Evolutionary conservation across 1,140 invertebrate genomes (phyloP).

Genomic region (Drosophila albomicans): DNA sequence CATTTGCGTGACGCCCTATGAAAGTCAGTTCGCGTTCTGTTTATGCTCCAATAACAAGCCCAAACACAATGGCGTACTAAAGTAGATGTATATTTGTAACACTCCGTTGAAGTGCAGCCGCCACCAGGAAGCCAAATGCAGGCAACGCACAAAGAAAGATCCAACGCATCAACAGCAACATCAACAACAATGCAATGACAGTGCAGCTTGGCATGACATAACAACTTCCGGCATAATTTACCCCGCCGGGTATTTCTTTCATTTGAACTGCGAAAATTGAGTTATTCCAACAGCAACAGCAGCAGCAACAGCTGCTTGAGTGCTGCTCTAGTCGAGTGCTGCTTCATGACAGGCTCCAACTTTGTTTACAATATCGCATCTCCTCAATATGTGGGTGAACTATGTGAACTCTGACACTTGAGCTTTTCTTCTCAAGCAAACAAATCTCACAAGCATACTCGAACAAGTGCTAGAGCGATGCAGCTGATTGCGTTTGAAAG

Average conservation of each 20-base stretch:
- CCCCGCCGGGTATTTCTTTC: conserved; percentile 26
- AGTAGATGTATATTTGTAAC: conserved; percentile 29
- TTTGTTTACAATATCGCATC: conserved; percentile 7
- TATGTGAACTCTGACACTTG: conserved; percentile 13
- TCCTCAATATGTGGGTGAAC: conserved; percentile 3
- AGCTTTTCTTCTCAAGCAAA: conserved; percentile 10
- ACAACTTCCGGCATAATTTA: conserved; percentile 70
- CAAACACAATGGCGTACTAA: conserved; percentile 64
- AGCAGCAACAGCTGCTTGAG: conserved; percentile 64
- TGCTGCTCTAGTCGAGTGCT: conserved; percentile 8
- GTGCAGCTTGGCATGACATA: conserved; percentile 54
- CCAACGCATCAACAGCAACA: conserved; percentile 14
- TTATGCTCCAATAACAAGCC: conserved; percentile 65
- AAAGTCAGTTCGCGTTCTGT: conserved; percentile 41
- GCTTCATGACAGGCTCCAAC: neutral
- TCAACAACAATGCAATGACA: conserved; percentile 35
- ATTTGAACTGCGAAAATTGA: conserved; percentile 57
- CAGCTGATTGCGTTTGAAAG: conserved; percentile 55
- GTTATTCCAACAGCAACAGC: conserved; percentile 35
- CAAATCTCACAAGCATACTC: conserved; percentile 13
- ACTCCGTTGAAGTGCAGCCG: conserved; percentile 64
- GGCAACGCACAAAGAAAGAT: conserved; percentile 51
- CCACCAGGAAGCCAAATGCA: conserved; percentile 60
- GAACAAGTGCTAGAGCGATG: conserved; percentile 25
- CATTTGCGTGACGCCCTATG: conserved; percentile 50